Evolutionary conservation across 2,797 vertebrate genomes (phyloP).

Genomic region (Sebastolobus alascanus): DNA sequence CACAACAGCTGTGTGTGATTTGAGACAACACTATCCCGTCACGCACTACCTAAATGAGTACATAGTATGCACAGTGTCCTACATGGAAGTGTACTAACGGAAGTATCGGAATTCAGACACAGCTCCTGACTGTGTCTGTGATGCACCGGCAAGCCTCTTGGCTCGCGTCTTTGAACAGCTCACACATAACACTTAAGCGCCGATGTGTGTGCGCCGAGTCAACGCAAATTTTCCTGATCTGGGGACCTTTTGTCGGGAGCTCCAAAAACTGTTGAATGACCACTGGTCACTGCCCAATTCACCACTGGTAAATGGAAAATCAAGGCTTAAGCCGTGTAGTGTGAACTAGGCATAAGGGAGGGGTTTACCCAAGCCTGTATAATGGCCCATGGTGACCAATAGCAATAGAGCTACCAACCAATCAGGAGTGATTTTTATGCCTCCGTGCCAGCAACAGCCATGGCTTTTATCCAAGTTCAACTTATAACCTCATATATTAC

Average conservation of each 20-base stretch:
- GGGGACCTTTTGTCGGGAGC: neutral
- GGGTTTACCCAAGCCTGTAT: neutral
- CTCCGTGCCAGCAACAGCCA: neutral
- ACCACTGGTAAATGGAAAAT: neutral
- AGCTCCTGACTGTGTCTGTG: neutral
- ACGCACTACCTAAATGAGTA: too few relatives aligned
- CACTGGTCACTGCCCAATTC: neutral
- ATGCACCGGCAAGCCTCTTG: neutral
- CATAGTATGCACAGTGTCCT: too few relatives aligned
- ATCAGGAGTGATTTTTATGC: neutral
- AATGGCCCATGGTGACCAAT: neutral
- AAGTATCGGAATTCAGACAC: too few relatives aligned
- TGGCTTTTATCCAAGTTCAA: neutral
- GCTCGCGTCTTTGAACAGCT: neutral
- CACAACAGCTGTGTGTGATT: too few relatives aligned
- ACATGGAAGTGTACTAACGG: too few relatives aligned
- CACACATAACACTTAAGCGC: neutral
- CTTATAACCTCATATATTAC: neutral
- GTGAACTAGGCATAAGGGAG: neutral
- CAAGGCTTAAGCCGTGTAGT: neutral
- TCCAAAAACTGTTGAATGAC: neutral
- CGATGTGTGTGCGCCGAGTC: neutral
- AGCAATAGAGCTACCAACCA: neutral
- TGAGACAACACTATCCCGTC: too few relatives aligned
- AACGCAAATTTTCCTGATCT: neutral